Evolutionary conservation across 2,888 invertebrate genomes (phyloP), one percentile per base, ranked within the genome.

Genomic region (Nasonia oneida): DNA sequence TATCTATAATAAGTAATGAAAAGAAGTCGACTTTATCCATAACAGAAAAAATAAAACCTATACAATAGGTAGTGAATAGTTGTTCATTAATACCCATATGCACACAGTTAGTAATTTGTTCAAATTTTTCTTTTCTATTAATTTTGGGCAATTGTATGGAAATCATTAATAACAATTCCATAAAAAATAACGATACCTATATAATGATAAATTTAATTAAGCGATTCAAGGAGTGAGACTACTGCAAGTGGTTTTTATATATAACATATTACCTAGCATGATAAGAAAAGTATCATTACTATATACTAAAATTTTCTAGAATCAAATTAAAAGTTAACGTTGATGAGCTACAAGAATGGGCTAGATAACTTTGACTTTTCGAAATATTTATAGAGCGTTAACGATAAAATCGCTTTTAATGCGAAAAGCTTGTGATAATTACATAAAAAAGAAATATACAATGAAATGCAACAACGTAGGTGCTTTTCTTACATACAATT

Each of bases 341-440:
- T 75, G 29, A 80, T 42, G 10, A 47, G 57, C 42, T 77, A 67
- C 53, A 70, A 15, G 47, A 47, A 73, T 57, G 79, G 86, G 79
- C 86, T 86, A 79, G 53, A 85, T 74, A 82, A 79, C 37, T 71
- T 83, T 47, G 75, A 75, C 33, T 83, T 81, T 86, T 83, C 75
- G 82, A 79, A 79, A 85, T 79, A 74, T 86, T 82, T 86, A 86
- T 83, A 86, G 15, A 79, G 73, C 57, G 39, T 79, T 47, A 84
- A 67, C 39, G 50, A 79, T 82, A 67, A 76, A 73, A 57, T 71
- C 77, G 81, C 81, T 83, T 85, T 81, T 82, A 57, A 75, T 53
- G 82, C 83, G 61, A 86, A 37, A 61, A 79, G 82, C 75, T 86
- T 86, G 82, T 86, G 86, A 86, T 86, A 86, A 85, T 47, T 79